These are phyloP conservation scores for Excalfactoria chinensis DNA, from an alignment of 2,113 vertebrate genomes.

Conservation along the genomic window DNA sequence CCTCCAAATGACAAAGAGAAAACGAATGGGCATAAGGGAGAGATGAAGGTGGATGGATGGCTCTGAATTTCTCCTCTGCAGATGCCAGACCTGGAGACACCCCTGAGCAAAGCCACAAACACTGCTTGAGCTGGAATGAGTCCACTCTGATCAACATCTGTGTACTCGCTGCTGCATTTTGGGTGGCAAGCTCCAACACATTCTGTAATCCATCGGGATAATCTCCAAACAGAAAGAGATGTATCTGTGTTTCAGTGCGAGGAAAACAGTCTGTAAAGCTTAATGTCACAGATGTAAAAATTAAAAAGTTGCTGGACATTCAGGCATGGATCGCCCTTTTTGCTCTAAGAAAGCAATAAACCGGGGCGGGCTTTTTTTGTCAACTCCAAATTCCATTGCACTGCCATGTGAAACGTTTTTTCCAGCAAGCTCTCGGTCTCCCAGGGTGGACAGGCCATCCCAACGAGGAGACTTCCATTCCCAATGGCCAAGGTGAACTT, in stretches of 20 bases:
- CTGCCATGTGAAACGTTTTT: not conserved
- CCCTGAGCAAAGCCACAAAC: not conserved
- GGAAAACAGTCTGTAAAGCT: not conserved
- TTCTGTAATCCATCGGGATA: not conserved
- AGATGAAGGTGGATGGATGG: not conserved
- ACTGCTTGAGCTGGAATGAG: not conserved
- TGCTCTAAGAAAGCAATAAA: not conserved
- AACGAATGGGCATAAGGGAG: not conserved
- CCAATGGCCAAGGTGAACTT: not conserved
- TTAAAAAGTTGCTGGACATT: not conserved
- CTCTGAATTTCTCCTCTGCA: not conserved
- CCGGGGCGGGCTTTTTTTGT: not conserved
- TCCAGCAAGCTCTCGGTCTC: not conserved
- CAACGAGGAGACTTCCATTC: not conserved
- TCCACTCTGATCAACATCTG: not conserved
- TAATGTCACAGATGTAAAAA: not conserved
- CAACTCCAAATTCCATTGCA: not conserved
- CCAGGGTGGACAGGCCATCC: not conserved
- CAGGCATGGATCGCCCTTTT: not conserved
- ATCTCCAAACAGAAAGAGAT: not conserved
- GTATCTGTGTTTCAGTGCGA: not conserved
- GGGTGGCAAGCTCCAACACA: not conserved
- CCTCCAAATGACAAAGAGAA: not conserved
- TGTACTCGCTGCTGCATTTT: not conserved
- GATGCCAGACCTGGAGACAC: not conserved